Evolutionary conservation across 2,888 invertebrate genomes (phyloP), one percentile per base, ranked within the genome.

Genomic region (Netelia inedita): DNA sequence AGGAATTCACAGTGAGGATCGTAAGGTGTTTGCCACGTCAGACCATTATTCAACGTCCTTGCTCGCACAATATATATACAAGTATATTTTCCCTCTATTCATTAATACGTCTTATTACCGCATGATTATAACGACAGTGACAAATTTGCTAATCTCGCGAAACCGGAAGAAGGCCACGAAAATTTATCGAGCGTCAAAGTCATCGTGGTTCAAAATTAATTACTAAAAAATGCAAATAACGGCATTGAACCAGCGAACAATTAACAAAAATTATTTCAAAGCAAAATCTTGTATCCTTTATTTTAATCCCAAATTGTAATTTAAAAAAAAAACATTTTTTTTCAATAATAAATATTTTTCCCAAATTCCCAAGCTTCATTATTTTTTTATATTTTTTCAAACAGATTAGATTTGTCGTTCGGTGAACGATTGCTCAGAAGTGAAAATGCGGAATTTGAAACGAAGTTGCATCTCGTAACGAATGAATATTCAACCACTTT

Each of bases 381-480:
- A 46, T 46, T 11, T 46, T 6, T 10, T 46, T 46, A 41, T 14
- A 46, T 10, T 10, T 46, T 46, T 14, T 46, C 28, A 28, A 5
- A 5, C 28, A 0, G 28, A 28, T 28, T 28, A 28, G 28, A 28
- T 5, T 28, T 28, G 3, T 28, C 28, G 28, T 28, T 5, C 28
- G 28, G 5, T 28, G 28, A 28, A 28, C 28, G 28, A 28, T 28
- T 28, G 28, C 5, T 28, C 28, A 28, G 28, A 28, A 28, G 28
- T 28, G 28, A 28, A 28, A 46, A 46, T 46, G 10, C 14, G 46
- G 14, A 46, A 46, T 46, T 46, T 6, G 10, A 10, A 11, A 14
- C 28, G 21, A 28, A 28, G 28, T 28, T 28, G 28, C 28, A 28
- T 68, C 68, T 68, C 28, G 53, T 28, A 50, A 68, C 50, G 19